Evolutionary conservation across 1,140 invertebrate genomes (phyloP).

Genomic region (Gyrodactylus bullatarudis): DNA sequence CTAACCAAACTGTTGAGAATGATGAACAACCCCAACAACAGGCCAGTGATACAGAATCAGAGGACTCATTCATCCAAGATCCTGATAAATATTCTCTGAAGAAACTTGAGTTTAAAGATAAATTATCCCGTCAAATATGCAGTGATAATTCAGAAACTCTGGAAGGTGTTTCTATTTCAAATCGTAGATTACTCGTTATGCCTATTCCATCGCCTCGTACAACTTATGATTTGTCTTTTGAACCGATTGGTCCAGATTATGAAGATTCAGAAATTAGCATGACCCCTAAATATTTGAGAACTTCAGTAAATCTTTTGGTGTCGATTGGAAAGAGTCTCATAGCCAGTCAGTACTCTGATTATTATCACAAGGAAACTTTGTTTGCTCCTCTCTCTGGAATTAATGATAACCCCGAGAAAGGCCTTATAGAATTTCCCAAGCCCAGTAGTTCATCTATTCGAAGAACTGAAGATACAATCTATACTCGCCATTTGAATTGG

Average conservation of each 20-base stretch:
- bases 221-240: neutral
- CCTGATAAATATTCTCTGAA: neutral
- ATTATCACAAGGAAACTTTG: neutral
- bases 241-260: neutral
- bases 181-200: neutral
- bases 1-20: no score
- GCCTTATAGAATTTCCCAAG: neutral
- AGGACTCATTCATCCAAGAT: neutral
- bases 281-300: neutral
- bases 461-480: neutral
- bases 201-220: neutral
- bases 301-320: neutral
- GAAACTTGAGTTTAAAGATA: neutral
- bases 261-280: neutral
- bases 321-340: neutral
- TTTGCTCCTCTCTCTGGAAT: neutral
- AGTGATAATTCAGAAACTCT: neutral
- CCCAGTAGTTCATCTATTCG: neutral
- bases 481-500: neutral
- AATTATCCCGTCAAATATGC: neutral
- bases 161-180: neutral
- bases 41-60: no score
- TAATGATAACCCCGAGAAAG: neutral
- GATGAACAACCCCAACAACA: no score
- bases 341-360: neutral